Evolutionary conservation across 2,888 invertebrate genomes (phyloP).

Genomic region (Podabrus alpinus): DNA sequence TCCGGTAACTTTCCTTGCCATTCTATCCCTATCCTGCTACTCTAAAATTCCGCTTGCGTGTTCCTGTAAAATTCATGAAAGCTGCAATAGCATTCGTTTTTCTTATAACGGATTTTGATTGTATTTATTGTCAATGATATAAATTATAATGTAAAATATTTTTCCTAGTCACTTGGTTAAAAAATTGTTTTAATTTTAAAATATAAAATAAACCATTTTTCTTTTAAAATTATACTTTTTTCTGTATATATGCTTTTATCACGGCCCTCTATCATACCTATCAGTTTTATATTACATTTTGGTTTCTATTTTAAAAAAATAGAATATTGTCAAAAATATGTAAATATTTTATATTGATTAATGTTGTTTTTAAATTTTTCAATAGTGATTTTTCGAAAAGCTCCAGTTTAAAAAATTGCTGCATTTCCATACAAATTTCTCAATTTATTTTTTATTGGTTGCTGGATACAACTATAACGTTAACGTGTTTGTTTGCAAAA

Average conservation of each 20-base stretch:
- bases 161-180: neutral
- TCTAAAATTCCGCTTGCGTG: constrained; percentile 29
- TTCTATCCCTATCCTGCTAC: constrained; percentile 41
- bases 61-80: constrained; percentile 30
- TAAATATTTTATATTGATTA: neutral
- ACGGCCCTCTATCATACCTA: neutral
- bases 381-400: neutral
- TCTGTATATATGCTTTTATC: neutral
- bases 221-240: neutral
- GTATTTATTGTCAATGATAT: constrained; percentile 1
- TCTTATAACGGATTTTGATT: constrained; percentile 10
- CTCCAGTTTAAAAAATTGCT: neutral
- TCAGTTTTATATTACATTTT: neutral
- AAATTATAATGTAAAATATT: neutral
- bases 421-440: neutral
- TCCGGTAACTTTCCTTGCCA: constrained; percentile 40
- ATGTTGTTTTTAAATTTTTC: neutral
- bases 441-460: constrained; percentile 18
- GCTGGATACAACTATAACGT: constrained; percentile 14
- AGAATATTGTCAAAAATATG: constrained; percentile 2
- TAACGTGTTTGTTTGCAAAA: constrained; percentile 14
- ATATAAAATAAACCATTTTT: neutral
- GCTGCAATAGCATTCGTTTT: constrained; percentile 13
- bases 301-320: neutral
- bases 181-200: neutral